Evolutionary conservation across 2,888 invertebrate genomes (phyloP).

Genomic region (Conops quadrifasciatus): DNA sequence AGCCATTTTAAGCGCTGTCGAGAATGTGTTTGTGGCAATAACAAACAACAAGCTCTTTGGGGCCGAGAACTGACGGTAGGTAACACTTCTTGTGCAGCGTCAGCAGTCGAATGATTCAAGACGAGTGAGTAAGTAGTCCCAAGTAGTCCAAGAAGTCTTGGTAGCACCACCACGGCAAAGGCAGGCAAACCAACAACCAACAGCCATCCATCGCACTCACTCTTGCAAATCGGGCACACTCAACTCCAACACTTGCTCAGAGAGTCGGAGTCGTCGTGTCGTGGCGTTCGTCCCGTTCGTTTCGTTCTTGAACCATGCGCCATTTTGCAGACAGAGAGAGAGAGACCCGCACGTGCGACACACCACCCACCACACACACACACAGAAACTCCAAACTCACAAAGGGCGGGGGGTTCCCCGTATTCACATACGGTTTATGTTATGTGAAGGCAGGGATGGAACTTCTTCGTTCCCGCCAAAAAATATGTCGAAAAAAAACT

Average conservation of each 20-base stretch:
- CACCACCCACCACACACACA: background rate
- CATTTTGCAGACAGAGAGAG: slow-evolving; percentile 13
- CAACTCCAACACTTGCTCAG: background rate
- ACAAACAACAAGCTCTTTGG: slow-evolving; percentile 11
- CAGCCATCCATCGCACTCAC: slow-evolving; percentile 13
- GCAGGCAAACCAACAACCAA: slow-evolving; percentile 19
- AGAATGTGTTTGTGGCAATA: slow-evolving; percentile 24
- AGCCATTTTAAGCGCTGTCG: slow-evolving; percentile 45
- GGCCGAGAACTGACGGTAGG: slow-evolving; percentile 11
- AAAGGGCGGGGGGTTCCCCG: too few relatives aligned
- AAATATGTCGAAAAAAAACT: too few relatives aligned
- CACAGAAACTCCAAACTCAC: too few relatives aligned
- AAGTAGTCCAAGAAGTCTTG: too few relatives aligned
- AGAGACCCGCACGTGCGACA: background rate
- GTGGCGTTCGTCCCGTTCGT: too few relatives aligned
- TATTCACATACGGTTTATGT: too few relatives aligned
- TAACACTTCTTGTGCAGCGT: background rate
- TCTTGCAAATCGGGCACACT: background rate
- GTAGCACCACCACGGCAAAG: slow-evolving; percentile 5
- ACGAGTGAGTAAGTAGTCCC: background rate
- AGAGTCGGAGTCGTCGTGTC: slow-evolving; percentile 9
- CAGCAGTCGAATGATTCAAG: background rate
- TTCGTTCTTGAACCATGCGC: slow-evolving; percentile 3
- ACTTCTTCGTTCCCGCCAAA: too few relatives aligned
- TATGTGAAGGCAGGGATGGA: too few relatives aligned